phyloP scores from a whole-genome alignment of 1,140 invertebrate species.

The Yoshiicerus persimilis region DNA sequence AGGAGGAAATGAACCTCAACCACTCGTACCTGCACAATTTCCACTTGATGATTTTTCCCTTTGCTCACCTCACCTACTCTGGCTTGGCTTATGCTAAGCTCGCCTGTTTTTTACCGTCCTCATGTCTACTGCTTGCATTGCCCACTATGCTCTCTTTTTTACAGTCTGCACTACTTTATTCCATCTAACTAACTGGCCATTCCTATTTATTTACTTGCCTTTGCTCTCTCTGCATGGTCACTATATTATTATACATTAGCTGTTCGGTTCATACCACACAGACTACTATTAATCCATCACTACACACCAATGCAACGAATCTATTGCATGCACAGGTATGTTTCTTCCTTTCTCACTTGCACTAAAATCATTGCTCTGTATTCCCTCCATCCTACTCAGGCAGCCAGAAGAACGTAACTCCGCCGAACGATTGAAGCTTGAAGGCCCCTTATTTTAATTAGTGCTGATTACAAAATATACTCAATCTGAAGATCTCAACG shows the following conservation, averaged over 20 bases:
- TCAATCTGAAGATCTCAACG: conserved; percentile 33
- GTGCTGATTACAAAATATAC: conserved; percentile 39
- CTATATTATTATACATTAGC: background rate
- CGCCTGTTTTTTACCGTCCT: background rate
- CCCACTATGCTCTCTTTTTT: background rate
- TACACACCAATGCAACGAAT: too few species aligned
- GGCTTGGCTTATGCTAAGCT: background rate
- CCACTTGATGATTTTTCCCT: conserved; percentile 34
- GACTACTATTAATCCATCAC: too few species aligned
- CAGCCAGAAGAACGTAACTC: background rate
- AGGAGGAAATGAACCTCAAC: conserved; percentile 46
- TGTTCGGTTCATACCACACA: too few species aligned
- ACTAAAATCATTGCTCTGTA: background rate
- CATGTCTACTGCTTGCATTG: background rate
- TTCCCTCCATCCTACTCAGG: too few species aligned
- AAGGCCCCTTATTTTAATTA: conserved; percentile 43
- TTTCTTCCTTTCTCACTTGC: background rate
- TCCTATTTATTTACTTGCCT: background rate
- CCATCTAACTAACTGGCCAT: background rate
- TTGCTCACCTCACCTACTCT: background rate
- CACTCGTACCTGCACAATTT: conserved; percentile 39
- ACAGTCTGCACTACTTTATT: background rate
- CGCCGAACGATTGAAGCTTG: conserved; percentile 27
- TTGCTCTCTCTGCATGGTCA: background rate
- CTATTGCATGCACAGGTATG: background rate